Evolutionary conservation across 2,797 vertebrate genomes (phyloP).

Genomic region (Tauraco hartlaubi): DNA sequence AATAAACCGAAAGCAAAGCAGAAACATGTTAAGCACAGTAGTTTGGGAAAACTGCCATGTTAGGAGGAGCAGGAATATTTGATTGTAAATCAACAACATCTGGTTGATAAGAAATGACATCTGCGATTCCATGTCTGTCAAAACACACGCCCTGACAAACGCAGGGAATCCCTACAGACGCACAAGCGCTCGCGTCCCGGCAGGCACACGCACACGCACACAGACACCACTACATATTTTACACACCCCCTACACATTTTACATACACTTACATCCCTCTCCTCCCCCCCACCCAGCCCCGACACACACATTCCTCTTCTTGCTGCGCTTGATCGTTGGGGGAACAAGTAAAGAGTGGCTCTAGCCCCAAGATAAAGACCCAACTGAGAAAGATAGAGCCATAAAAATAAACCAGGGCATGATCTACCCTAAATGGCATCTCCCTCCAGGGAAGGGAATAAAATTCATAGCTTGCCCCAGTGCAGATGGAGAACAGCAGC

Average conservation of each 20-base stretch:
- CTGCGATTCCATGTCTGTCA: conserved; percentile 12
- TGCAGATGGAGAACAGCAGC: background rate
- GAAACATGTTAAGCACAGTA: conserved; percentile 58
- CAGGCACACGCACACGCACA: background rate
- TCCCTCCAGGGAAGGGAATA: conserved; percentile 8
- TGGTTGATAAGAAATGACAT: conserved; percentile 65
- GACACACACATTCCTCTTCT: background rate
- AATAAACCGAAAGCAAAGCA: conserved; percentile 31
- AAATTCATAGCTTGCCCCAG: background rate
- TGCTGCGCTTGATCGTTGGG: accelerated
- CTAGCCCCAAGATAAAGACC: conserved; percentile 10
- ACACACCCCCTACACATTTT: background rate
- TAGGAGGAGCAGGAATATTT: conserved; percentile 66
- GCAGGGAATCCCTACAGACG: background rate
- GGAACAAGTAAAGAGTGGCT: background rate
- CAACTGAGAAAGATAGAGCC: background rate
- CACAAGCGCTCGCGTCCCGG: background rate
- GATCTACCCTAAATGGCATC: conserved; percentile 47
- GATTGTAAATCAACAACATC: conserved; percentile 62
- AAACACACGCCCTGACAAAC: background rate
- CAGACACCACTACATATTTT: background rate
- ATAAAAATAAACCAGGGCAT: conserved; percentile 8
- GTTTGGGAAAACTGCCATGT: conserved; percentile 62
- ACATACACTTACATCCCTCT: background rate
- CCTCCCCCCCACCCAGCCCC: background rate